These are phyloP conservation scores for Yoshiicerus persimilis DNA, from an alignment of 1,140 invertebrate genomes.

Conservation along the genomic window DNA sequence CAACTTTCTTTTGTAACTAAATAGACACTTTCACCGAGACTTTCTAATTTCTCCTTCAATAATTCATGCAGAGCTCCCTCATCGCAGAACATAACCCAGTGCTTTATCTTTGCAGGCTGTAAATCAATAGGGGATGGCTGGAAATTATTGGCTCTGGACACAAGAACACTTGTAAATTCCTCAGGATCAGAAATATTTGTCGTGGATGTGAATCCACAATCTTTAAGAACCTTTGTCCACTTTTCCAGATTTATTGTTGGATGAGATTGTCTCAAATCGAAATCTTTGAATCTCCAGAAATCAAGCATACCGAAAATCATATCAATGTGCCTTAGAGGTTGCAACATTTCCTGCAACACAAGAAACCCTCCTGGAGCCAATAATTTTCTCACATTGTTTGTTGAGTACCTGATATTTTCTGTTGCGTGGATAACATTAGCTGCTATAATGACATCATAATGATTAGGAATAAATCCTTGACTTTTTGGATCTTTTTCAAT, in stretches of 20 bases:
- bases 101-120: neutral
- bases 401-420: neutral
- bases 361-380: neutral
- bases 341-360: slow-evolving; percentile 7
- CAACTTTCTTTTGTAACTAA: neutral
- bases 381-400: neutral
- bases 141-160: neutral
- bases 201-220: neutral
- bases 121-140: neutral
- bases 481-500: slow-evolving; percentile 25
- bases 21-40: neutral
- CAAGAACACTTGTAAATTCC: neutral
- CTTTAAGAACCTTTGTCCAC: neutral
- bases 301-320: neutral
- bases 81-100: neutral
- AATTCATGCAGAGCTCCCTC: neutral
- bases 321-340: neutral
- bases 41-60: neutral
- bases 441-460: slow-evolving; percentile 27
- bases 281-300: slow-evolving; percentile 13
- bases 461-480: slow-evolving; percentile 25
- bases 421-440: slow-evolving; percentile 30
- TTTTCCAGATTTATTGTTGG: neutral
- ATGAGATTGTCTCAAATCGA: neutral
- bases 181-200: neutral